Evolutionary conservation across 2,888 invertebrate genomes (phyloP).

Genomic region (Drosophila atroscutellata): DNA sequence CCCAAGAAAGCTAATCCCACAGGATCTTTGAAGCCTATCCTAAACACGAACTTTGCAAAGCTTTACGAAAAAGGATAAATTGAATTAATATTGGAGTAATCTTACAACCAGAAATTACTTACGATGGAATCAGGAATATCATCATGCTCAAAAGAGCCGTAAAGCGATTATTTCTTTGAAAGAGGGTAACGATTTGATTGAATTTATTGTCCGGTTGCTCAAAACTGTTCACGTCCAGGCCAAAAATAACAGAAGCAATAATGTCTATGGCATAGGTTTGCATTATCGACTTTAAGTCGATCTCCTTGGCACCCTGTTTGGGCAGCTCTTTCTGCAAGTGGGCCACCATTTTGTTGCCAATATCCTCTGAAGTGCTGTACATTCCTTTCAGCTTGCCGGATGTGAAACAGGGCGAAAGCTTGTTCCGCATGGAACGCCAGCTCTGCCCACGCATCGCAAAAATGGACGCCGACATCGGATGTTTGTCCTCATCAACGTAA

Average conservation of each 20-base stretch:
- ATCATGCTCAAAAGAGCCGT: slow-evolving; percentile 52
- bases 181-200: slow-evolving; percentile 54
- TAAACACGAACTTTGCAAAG: slow-evolving; percentile 55
- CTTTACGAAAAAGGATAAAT: slow-evolving; percentile 30
- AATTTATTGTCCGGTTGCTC: slow-evolving; percentile 83
- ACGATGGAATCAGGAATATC: slow-evolving; percentile 77
- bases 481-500: slow-evolving; percentile 87
- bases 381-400: slow-evolving; percentile 88
- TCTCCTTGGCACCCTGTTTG: slow-evolving; percentile 76
- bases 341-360: slow-evolving; percentile 86
- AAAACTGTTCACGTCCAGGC: slow-evolving; percentile 83
- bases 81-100: neutral
- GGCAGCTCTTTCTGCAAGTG: slow-evolving; percentile 83
- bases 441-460: slow-evolving; percentile 84
- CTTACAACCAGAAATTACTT: slow-evolving; percentile 31
- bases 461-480: slow-evolving; percentile 87
- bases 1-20: slow-evolving; percentile 81
- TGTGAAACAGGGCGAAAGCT: slow-evolving; percentile 89
- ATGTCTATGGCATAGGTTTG: slow-evolving; percentile 84
- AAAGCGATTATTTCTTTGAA: slow-evolving; percentile 33
- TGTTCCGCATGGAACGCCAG: slow-evolving; percentile 88
- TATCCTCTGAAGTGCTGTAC: slow-evolving; percentile 87
- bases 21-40: slow-evolving; percentile 62
- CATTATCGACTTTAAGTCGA: slow-evolving; percentile 85
- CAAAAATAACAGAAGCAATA: slow-evolving; percentile 85